These are phyloP conservation scores for Ceriagrion tenellum DNA, from an alignment of 2,888 invertebrate species.

Conservation along the genomic window DNA sequence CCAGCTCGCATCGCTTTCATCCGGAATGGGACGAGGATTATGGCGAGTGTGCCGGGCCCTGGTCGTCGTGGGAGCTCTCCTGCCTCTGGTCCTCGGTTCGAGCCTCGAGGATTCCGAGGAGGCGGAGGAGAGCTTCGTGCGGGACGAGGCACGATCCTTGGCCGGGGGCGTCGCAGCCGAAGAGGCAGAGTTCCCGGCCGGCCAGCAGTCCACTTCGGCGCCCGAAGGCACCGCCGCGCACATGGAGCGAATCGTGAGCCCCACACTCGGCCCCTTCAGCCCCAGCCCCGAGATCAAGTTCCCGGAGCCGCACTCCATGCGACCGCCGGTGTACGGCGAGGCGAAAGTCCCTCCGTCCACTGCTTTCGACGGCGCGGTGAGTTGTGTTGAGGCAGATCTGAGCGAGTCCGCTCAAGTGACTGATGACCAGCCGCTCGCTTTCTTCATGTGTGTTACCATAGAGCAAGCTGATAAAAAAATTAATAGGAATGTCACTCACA, in stretches of 20 bases:
- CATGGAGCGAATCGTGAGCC: conserved; percentile 18
- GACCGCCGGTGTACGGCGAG: neutral
- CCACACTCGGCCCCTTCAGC: conserved; percentile 9
- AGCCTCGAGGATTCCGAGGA: neutral
- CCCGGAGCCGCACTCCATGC: conserved; percentile 8
- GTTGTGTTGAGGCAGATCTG: neutral
- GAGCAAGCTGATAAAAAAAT: too few relatives aligned
- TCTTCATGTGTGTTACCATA: too few relatives aligned
- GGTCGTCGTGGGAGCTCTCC: neutral
- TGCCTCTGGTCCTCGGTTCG: neutral
- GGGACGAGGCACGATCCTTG: too few relatives aligned
- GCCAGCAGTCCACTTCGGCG: neutral
- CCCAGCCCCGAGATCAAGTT: conserved; percentile 51
- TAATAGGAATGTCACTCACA: too few relatives aligned
- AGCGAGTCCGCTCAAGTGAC: too few relatives aligned
- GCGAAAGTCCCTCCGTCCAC: neutral
- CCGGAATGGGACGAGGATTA: neutral
- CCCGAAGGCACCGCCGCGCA: neutral
- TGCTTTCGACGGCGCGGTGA: neutral
- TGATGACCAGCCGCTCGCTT: too few relatives aligned
- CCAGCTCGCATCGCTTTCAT: too few relatives aligned
- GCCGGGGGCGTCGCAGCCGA: neutral
- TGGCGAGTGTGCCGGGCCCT: neutral
- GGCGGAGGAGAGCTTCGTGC: neutral
- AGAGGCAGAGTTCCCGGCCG: neutral